Evolutionary conservation across 1,140 invertebrate genomes (phyloP).

Genomic region (Bacillus rossius): DNA sequence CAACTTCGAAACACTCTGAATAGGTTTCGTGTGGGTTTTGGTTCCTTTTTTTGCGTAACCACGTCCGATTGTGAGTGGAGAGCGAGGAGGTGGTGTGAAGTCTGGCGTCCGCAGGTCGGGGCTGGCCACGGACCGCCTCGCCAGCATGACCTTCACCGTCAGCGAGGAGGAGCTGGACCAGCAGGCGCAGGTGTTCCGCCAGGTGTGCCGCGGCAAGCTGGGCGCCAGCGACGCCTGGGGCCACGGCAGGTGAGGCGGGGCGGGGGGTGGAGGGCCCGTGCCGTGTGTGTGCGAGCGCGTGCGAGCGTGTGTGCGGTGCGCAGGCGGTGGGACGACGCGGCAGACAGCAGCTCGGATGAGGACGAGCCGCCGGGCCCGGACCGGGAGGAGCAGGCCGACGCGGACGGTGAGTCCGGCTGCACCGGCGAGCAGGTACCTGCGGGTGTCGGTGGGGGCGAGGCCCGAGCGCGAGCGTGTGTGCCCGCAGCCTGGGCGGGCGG

Average conservation of each 20-base stretch:
- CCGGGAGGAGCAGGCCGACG: slow-evolving; percentile 24
- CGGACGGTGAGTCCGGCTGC: too few relatives aligned
- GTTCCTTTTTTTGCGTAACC: too few relatives aligned
- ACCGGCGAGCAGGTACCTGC: too few relatives aligned
- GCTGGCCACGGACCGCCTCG: slow-evolving; percentile 46
- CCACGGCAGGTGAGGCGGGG: not conserved
- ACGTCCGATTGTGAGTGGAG: too few relatives aligned
- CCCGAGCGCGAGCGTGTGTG: too few relatives aligned
- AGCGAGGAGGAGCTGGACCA: slow-evolving; percentile 45
- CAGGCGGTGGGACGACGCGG: slow-evolving; percentile 34
- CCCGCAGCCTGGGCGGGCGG: slow-evolving; percentile 27
- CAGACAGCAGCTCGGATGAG: slow-evolving; percentile 43
- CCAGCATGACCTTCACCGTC: slow-evolving; percentile 47
- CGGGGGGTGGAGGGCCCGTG: too few relatives aligned
- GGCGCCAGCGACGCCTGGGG: slow-evolving; percentile 33
- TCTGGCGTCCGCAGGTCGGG: slow-evolving; percentile 26
- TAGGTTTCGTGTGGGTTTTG: too few relatives aligned
- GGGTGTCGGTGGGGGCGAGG: too few relatives aligned
- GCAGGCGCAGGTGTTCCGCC: slow-evolving; percentile 49
- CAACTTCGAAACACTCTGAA: too few relatives aligned
- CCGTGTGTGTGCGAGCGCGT: too few relatives aligned
- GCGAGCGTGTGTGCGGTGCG: too few relatives aligned
- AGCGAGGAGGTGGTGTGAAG: not conserved
- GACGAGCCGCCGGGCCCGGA: slow-evolving; percentile 32
- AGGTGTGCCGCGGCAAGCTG: slow-evolving; percentile 41